Conservation (phyloP, 2,888 invertebrate species). For the Shargacucullia verbasci region DNA sequence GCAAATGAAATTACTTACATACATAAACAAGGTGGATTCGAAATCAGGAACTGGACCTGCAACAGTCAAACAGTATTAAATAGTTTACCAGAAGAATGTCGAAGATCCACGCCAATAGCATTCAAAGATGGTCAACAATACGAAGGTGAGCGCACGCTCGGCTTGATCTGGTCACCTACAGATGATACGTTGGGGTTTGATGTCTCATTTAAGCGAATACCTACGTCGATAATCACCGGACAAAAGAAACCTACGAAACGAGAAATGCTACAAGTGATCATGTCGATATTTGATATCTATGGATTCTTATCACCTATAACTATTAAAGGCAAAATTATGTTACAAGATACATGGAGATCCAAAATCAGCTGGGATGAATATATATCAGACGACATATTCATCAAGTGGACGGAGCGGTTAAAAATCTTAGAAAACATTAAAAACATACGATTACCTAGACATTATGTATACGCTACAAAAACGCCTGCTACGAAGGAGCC, state of each 20-base stretch:
- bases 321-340: constrained; percentile 1
- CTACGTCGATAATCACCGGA: neutral
- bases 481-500: neutral
- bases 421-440: neutral
- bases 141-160: constrained; percentile 9
- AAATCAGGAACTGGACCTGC: constrained; percentile 6
- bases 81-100: neutral
- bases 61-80: neutral
- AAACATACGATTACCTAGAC: neutral
- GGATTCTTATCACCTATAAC: no score
- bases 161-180: neutral
- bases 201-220: constrained; percentile 5
- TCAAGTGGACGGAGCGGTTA: neutral
- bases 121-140: constrained; percentile 11
- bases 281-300: constrained; percentile 3
- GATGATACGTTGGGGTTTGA: constrained; percentile 6
- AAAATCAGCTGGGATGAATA: constrained; percentile 5
- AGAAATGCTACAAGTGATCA: no score
- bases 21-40: constrained; percentile 10
- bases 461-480: neutral
- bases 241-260: constrained; percentile 7
- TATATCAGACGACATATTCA: neutral
- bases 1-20: neutral
- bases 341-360: constrained; percentile 4
- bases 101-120: neutral